Conservation (phyloP, 2,888 invertebrate species). For the Lymantria monacha region DNA sequence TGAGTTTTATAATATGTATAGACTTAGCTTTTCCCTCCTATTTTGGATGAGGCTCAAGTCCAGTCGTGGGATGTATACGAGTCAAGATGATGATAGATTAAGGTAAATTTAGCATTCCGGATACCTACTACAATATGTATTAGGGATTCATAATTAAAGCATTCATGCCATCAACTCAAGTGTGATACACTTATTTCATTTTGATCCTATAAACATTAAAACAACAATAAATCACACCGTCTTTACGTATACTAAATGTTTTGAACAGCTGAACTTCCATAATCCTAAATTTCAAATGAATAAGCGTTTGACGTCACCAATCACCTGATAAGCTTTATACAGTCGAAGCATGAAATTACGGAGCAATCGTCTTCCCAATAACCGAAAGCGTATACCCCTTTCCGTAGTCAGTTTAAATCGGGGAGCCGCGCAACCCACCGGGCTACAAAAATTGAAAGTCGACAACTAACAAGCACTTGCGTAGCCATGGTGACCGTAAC, state of each 20-base stretch:
- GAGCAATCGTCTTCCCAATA: conserved; percentile 61
- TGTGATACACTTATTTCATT: too few relatives aligned
- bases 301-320: conserved; percentile 63
- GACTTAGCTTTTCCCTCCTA: too few relatives aligned
- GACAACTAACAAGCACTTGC: conserved; percentile 42
- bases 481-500: conserved; percentile 67
- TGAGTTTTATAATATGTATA: too few relatives aligned
- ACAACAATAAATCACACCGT: conserved; percentile 20
- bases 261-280: conserved; percentile 39
- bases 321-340: conserved; percentile 62
- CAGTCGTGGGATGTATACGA: too few relatives aligned
- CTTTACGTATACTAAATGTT: conserved; percentile 38
- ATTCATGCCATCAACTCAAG: too few relatives aligned
- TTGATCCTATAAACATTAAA: too few relatives aligned
- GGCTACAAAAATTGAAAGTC: conserved; percentile 39
- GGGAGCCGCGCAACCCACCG: conserved; percentile 60
- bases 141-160: too few relatives aligned
- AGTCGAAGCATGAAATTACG: conserved; percentile 60
- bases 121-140: too few relatives aligned
- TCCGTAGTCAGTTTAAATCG: conserved; percentile 65
- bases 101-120: too few relatives aligned
- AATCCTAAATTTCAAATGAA: conserved; percentile 45
- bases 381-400: conserved; percentile 54
- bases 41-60: too few relatives aligned
- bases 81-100: too few relatives aligned